Evolutionary conservation across 2,113 vertebrate genomes (phyloP).

Genomic region (Oriolus oriolus): DNA sequence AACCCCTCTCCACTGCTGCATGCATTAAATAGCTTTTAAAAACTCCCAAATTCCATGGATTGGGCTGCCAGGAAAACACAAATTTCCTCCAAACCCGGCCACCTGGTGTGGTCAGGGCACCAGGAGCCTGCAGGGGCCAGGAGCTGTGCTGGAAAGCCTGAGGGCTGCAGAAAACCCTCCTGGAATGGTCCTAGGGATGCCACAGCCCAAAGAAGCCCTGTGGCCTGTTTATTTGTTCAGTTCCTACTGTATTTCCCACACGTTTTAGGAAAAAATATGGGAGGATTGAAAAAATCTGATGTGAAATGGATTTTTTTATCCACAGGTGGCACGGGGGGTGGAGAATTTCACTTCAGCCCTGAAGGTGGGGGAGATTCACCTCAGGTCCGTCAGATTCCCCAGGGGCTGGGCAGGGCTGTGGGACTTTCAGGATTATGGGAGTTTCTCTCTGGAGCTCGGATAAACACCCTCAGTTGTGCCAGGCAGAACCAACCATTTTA

Average conservation of each 20-base stretch:
- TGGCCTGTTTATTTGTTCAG: background rate
- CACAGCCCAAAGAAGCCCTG: rapidly evolving
- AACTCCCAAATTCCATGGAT: background rate
- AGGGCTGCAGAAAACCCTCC: background rate
- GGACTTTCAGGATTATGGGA: background rate
- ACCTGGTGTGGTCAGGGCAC: rapidly evolving
- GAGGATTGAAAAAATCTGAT: background rate
- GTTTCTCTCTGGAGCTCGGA: background rate
- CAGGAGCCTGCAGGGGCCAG: rapidly evolving
- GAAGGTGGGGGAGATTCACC: no score
- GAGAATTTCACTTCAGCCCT: background rate
- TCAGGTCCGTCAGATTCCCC: background rate
- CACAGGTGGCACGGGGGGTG: no score
- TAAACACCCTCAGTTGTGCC: background rate
- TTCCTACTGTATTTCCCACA: background rate
- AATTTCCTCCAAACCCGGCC: background rate
- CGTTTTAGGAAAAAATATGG: rapidly evolving
- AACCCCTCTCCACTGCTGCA: background rate
- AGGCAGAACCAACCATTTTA: background rate
- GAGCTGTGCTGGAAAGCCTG: background rate
- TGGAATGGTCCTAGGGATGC: rapidly evolving
- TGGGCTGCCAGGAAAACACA: background rate
- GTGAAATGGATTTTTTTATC: background rate
- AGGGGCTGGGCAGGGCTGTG: background rate
- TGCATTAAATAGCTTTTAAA: rapidly evolving